A percentile compares a stretch with the other conserved stretches of the same genome.
These are phyloP conservation scores for Enteromius treurensis DNA, from an alignment of 2,797 vertebrate genomes.

Conservation along the genomic window DNA sequence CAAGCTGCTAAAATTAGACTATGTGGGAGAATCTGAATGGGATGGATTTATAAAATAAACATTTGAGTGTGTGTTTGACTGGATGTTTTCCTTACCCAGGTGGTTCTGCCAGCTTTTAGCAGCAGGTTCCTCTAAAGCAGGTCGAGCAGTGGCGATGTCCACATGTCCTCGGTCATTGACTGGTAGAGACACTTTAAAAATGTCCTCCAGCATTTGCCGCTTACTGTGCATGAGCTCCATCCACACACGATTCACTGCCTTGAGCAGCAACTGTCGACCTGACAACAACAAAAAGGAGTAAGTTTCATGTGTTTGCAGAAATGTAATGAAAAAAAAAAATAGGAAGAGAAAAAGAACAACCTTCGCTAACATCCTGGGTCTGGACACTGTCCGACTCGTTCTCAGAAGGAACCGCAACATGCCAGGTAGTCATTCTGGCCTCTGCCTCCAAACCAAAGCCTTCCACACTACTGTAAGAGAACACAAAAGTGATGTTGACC, in stretches of 20 bases:
- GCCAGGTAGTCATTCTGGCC: constrained; percentile 99
- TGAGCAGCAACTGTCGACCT: constrained; percentile 96
- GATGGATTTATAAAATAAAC: neutral
- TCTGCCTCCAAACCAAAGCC: constrained; percentile 98
- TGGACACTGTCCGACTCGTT: constrained; percentile 86
- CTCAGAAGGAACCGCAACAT: constrained; percentile 94
- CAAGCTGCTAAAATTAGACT: constrained; percentile 15
- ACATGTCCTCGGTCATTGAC: constrained; percentile 95
- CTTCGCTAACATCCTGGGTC: constrained; percentile 95
- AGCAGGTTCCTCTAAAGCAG: constrained; percentile 91
- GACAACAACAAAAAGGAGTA: constrained; percentile 17
- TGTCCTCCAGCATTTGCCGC: constrained; percentile 93
- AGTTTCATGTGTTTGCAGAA: neutral
- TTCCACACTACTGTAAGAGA: constrained; percentile 84
- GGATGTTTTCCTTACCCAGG: constrained; percentile 80
- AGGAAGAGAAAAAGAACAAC: constrained; percentile 69
- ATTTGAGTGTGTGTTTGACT: neutral
- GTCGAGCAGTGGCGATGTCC: constrained; percentile 87
- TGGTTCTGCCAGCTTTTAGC: constrained; percentile 98
- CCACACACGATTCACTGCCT: constrained; percentile 98
- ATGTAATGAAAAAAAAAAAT: neutral
- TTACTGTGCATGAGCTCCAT: constrained; percentile 97
- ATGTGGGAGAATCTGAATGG: neutral
- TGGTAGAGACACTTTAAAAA: constrained; percentile 93
- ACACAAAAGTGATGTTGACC: neutral